Evolutionary conservation across 37 sponge, comb jelly and placozoan genomes (phyloP).

Genomic region (Crambe crambe): DNA sequence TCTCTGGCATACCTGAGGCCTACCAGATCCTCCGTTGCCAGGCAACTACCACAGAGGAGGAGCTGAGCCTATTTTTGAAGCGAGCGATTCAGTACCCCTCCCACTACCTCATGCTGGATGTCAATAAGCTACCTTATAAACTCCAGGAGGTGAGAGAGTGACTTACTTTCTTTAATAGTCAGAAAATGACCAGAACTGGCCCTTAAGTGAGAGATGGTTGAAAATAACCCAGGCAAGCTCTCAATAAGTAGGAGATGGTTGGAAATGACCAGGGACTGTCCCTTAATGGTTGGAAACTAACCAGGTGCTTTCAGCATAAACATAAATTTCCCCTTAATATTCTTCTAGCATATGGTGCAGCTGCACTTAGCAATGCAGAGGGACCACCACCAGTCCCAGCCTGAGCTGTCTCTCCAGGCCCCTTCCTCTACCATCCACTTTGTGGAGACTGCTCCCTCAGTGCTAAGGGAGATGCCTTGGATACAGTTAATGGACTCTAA

Average conservation of each 20-base stretch:
- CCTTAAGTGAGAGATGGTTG: too few relatives aligned
- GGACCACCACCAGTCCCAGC: neutral
- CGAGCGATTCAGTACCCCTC: constrained; percentile 20
- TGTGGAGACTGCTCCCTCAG: constrained; percentile 78
- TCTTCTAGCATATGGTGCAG: constrained; percentile 51
- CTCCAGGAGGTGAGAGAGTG: constrained; percentile 82
- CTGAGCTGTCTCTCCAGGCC: neutral
- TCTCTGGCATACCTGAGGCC: constrained; percentile 63
- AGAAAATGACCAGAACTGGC: too few relatives aligned
- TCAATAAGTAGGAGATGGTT: too few relatives aligned
- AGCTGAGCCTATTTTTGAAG: constrained; percentile 69
- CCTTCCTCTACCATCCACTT: constrained; percentile 54
- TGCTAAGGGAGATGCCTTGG: constrained; percentile 83
- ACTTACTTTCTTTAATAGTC: too few relatives aligned
- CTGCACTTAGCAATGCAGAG: constrained; percentile 45
- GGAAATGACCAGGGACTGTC: too few relatives aligned
- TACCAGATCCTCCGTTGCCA: constrained; percentile 74
- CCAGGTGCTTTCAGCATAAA: too few relatives aligned
- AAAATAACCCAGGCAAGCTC: too few relatives aligned
- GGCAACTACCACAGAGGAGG: constrained; percentile 54
- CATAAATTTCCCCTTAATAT: neutral
- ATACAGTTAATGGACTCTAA: constrained; percentile 69
- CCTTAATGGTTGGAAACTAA: too few relatives aligned
- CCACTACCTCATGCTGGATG: constrained; percentile 58
- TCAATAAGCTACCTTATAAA: constrained; percentile 66